Percentiles rank a stretch among this genome's conserved stretches.
Evolutionary conservation across 1,140 invertebrate species (phyloP).

Genomic region (Acyrthosiphon pisum): DNA sequence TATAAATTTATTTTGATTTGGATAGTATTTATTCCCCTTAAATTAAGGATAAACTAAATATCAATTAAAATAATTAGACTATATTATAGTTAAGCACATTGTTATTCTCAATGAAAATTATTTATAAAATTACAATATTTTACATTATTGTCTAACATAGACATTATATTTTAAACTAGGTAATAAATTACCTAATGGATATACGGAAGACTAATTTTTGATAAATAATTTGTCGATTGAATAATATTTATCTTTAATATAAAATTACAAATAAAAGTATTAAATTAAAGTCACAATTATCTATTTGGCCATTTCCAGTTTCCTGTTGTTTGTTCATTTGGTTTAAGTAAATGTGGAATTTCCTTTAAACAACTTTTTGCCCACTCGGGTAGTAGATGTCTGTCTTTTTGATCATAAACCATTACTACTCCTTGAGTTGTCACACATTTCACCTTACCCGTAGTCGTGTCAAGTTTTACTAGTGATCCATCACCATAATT

Average conservation of each 20-base stretch:
- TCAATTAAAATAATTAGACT: neutral
- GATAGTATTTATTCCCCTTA: neutral
- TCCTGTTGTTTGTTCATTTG: slow-evolving; percentile 36
- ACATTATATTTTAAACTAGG: slow-evolving; percentile 13
- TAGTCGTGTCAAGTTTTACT: slow-evolving; percentile 45
- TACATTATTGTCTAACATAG: slow-evolving; percentile 35
- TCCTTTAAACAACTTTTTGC: slow-evolving; percentile 52
- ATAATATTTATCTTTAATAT: slow-evolving; percentile 45
- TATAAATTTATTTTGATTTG: neutral
- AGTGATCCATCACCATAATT: slow-evolving; percentile 37
- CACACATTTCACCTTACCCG: slow-evolving; percentile 48
- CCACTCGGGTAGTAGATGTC: slow-evolving; percentile 46
- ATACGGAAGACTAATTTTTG: slow-evolving; percentile 17
- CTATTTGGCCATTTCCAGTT: slow-evolving; percentile 51
- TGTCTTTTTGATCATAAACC: slow-evolving; percentile 44
- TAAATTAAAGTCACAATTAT: slow-evolving; percentile 32
- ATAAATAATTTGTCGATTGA: slow-evolving; percentile 48
- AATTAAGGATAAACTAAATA: neutral
- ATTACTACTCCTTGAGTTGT: slow-evolving; percentile 42
- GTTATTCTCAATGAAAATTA: slow-evolving; percentile 32
- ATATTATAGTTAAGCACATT: neutral
- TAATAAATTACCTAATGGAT: slow-evolving; percentile 46
- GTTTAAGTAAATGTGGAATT: slow-evolving; percentile 50
- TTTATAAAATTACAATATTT: slow-evolving; percentile 30
- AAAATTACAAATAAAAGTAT: slow-evolving; percentile 38